Evolutionary conservation across 2,113 vertebrate species (phyloP), one percentile per base, ranked within the genome.

Genomic region (Osmerus eperlanus): DNA sequence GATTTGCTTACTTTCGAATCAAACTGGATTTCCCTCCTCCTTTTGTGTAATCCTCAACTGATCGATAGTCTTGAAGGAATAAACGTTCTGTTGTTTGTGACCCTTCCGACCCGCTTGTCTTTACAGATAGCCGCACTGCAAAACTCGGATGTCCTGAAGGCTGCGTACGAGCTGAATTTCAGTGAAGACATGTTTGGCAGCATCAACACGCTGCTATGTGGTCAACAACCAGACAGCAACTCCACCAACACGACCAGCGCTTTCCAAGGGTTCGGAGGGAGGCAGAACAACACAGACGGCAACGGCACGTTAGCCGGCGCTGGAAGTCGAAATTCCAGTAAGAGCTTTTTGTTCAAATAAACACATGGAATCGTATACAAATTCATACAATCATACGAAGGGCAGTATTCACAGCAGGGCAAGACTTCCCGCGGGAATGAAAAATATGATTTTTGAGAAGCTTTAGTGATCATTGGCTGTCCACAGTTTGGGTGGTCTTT

Each of bases 171-270:
- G 11, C 18, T 91, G 78, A 76, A 92, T 77, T 90, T 92, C 67
- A 71, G 23, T 66, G 32, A 58, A 3, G 66, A 92, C 78, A 73
- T 82, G 76, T 66, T 84, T 59, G 86, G 82, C 72, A 89, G 87
- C 63, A 11, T 91, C 47, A 89, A 75, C 70, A 78, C 67, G 80
- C 56, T 92, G 2, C 73, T 92, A 41, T 92, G 91, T 70, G 83
- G 84, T 36, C 82, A 68, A 32, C 16, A 73, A 47, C 3, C 78
- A 4, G 78, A 67, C 65, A 70, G 36, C 36, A 89, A 83, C 64
- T 85, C 81, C 59, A 83, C 79, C 71, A 82, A 74, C 7, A 23
- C 60, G 58, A 73, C 74, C 59, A 18, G 36, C 28, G 25, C 63
- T 63, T 72, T 76, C 6, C 52, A 36, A 16, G 67, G 76, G 64